phyloP scores from a whole-genome alignment of 2,888 invertebrate genomes.

The Amphipyra tragopoginis region DNA sequence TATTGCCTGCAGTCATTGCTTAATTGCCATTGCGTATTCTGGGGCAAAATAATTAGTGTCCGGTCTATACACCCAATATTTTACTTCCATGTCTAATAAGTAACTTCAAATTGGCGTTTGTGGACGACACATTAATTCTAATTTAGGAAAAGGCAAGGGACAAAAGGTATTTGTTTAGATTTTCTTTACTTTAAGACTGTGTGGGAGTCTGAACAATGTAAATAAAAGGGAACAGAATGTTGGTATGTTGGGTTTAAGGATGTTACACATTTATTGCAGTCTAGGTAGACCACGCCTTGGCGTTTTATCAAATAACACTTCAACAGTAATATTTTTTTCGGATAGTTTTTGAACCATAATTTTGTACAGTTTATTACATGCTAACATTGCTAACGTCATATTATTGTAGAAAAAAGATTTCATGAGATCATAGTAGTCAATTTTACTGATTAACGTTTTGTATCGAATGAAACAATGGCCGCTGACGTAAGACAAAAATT shows the following conservation, averaged over 20 bases:
- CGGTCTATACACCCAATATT: conserved; percentile 28
- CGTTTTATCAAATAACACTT: no score
- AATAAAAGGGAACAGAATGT: neutral
- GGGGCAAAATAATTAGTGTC: conserved; percentile 16
- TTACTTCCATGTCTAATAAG: conserved; percentile 33
- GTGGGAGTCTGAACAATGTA: neutral
- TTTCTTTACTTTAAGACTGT: conserved; percentile 12
- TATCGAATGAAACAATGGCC: no score
- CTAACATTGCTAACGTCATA: no score
- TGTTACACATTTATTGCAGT: neutral
- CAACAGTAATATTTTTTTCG: no score
- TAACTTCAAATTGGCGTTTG: conserved; percentile 42
- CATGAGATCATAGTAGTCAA: no score
- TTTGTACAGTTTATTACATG: no score
- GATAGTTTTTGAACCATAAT: no score
- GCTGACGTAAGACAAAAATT: no score
- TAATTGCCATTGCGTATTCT: conserved; percentile 35
- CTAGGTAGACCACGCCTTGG: neutral
- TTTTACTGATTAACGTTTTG: no score
- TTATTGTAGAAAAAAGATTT: no score
- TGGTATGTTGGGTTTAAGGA: neutral
- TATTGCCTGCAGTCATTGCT: conserved; percentile 36
- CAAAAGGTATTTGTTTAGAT: conserved; percentile 22
- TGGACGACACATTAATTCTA: conserved; percentile 40
- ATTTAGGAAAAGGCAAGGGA: conserved; percentile 29